phyloP scores from a whole-genome alignment of 2,113 vertebrate species.

The Mola mola region DNA sequence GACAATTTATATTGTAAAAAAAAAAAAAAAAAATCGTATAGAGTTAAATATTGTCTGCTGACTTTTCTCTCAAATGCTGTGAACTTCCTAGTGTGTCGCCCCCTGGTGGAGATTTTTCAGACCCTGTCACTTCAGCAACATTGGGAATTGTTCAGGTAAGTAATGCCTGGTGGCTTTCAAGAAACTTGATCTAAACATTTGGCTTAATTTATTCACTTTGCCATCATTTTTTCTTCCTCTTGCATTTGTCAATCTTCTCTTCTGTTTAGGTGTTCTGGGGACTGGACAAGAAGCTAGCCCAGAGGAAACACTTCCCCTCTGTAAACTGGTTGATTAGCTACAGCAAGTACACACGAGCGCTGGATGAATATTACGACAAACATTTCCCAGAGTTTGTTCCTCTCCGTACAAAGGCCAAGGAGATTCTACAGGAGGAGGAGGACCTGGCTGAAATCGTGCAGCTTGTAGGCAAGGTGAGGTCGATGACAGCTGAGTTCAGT shows the following conservation, averaged over 20 bases:
- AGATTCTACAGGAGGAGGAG: conserved; percentile 98
- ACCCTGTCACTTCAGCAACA: conserved; percentile 97
- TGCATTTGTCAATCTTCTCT: neutral
- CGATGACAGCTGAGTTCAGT: no score
- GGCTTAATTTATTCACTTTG: neutral
- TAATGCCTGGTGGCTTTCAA: neutral
- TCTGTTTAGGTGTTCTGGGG: conserved; percentile 94
- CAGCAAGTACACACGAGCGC: conserved; percentile 94
- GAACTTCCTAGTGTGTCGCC: conserved; percentile 89
- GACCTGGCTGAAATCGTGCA: conserved; percentile 98
- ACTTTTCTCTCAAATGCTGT: neutral
- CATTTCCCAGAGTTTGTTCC: conserved; percentile 96
- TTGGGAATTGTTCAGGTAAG: conserved; percentile 92
- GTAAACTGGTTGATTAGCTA: conserved; percentile 99
- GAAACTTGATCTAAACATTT: neutral
- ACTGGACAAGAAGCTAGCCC: conserved; percentile 97
- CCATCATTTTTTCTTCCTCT: neutral
- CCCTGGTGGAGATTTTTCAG: conserved; percentile 98
- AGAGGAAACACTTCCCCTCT: conserved; percentile 97
- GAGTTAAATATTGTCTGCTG: no score
- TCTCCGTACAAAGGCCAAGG: conserved; percentile 94
- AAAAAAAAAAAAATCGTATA: no score
- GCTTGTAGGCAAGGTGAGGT: conserved; percentile 93
- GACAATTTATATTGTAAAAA: neutral
- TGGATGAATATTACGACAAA: conserved; percentile 97